Evolutionary conservation across 2,888 invertebrate genomes (phyloP).

Genomic region (Saturnia pavonia): DNA sequence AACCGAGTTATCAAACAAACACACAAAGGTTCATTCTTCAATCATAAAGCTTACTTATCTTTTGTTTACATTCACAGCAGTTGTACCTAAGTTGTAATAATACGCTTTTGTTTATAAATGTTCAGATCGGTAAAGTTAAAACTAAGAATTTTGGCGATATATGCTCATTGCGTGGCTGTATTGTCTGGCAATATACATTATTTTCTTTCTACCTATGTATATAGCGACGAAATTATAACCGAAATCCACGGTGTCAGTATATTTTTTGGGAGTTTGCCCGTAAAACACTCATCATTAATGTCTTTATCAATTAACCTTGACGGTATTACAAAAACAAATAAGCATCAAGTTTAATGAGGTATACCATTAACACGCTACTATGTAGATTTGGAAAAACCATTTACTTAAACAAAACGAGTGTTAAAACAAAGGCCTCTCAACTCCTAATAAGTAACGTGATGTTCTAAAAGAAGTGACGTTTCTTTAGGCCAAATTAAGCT

Average conservation of each 20-base stretch:
- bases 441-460: neutral
- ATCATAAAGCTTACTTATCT: too few species aligned
- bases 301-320: neutral
- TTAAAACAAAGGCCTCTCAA: constrained; percentile 4
- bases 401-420: neutral
- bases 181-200: too few species aligned
- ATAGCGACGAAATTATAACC: too few species aligned
- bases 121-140: too few species aligned
- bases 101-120: too few species aligned
- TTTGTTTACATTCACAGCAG: too few species aligned
- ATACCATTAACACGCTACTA: neutral
- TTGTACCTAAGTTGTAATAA: too few species aligned
- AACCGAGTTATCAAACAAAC: too few species aligned
- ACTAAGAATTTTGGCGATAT: too few species aligned
- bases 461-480: neutral
- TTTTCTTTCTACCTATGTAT: too few species aligned
- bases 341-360: neutral
- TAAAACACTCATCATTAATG: neutral
- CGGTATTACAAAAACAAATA: neutral
- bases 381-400: neutral
- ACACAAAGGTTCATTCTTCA: too few species aligned
- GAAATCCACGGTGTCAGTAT: neutral
- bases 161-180: too few species aligned
- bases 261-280: neutral
- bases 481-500: constrained; percentile 1